Evolutionary conservation across 1,140 invertebrate genomes (phyloP).

Genomic region (Drosophila neocordata): DNA sequence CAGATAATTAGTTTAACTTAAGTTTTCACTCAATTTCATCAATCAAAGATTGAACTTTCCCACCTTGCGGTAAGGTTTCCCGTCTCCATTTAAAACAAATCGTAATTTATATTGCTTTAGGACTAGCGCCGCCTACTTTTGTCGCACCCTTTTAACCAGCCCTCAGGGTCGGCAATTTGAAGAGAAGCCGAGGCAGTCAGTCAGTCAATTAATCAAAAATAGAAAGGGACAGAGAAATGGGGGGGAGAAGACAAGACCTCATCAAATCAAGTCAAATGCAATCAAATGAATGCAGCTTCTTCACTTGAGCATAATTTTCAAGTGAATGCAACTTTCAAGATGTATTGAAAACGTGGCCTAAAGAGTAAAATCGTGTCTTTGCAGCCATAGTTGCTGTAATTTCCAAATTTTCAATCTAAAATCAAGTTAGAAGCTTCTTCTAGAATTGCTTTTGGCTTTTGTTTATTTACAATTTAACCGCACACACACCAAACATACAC

Average conservation of each 20-base stretch:
- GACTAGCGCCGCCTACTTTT: conserved; percentile 20
- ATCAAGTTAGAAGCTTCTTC: conserved; percentile 27
- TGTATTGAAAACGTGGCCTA: conserved; percentile 11
- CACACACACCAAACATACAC: conserved; percentile 50
- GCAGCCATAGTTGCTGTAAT: conserved; percentile 14
- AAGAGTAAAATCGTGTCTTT: conserved; percentile 1
- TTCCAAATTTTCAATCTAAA: not conserved
- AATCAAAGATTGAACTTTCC: conserved; percentile 42
- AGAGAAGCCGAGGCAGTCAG: conserved; percentile 25
- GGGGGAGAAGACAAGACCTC: not conserved
- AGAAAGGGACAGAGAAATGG: not conserved
- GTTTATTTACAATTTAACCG: conserved; percentile 55
- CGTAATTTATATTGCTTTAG: conserved; percentile 4
- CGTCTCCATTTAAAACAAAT: not conserved
- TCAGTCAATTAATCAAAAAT: conserved; percentile 52
- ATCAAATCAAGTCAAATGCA: not conserved
- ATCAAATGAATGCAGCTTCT: conserved; percentile 5
- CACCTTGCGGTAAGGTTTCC: conserved; percentile 29
- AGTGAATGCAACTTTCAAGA: not conserved
- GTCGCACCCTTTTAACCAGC: conserved; percentile 4
- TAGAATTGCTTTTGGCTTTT: conserved; percentile 17
- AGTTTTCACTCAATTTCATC: conserved; percentile 9
- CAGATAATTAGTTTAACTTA: not conserved
- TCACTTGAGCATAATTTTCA: not conserved
- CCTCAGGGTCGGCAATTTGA: conserved; percentile 24